Conservation (phyloP, 2,113 vertebrate species). For the Hymenochirus boettgeri region DNA sequence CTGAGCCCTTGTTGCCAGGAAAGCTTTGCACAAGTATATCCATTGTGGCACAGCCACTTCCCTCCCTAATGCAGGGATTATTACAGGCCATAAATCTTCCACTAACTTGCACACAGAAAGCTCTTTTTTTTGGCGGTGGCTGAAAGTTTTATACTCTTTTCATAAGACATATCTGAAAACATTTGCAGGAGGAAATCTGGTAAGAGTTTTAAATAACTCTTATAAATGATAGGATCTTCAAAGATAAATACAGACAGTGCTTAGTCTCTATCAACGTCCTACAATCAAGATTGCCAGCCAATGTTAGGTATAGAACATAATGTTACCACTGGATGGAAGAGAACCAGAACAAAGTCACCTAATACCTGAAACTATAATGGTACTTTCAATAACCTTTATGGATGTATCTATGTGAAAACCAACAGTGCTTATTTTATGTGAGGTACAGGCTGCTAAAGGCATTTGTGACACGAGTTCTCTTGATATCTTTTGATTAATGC, state of each 20-base stretch:
- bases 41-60: slow-evolving; percentile 34
- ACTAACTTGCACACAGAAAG: slow-evolving; percentile 22
- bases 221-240: slow-evolving; percentile 1
- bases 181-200: slow-evolving; percentile 29
- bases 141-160: slow-evolving; percentile 25
- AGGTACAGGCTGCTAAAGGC: no score
- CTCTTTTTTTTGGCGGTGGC: slow-evolving; percentile 5
- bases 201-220: slow-evolving; percentile 5
- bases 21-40: slow-evolving; percentile 30
- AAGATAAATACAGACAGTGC: not conserved
- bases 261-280: not conserved
- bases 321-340: not conserved
- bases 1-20: slow-evolving; percentile 10
- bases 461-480: no score
- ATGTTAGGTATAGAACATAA: not conserved
- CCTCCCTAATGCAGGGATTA: slow-evolving; percentile 29
- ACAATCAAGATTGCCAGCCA: not conserved
- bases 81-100: slow-evolving; percentile 37
- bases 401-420: no score
- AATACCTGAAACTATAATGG: no score
- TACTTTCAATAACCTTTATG: no score
- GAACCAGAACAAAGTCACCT: not conserved
- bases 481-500: no score
- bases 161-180: slow-evolving; percentile 36
- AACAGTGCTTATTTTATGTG: no score